These are phyloP conservation scores for Lepus americanus DNA, from an alignment of 2,113 vertebrate species.

Conservation along the genomic window DNA sequence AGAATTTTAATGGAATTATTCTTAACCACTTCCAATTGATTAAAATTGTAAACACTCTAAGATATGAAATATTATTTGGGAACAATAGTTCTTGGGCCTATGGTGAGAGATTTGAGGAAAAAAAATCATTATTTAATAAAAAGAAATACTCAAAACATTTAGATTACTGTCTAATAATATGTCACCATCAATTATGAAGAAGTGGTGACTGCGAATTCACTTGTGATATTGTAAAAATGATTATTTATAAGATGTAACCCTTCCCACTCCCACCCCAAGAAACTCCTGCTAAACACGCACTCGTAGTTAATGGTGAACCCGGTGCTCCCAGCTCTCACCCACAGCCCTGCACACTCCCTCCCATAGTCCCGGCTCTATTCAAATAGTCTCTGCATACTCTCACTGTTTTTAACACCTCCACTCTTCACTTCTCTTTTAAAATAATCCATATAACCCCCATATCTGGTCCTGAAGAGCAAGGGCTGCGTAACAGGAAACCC, in stretches of 20 bases:
- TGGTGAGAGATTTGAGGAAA: neutral
- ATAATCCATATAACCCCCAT: neutral
- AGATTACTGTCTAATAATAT: neutral
- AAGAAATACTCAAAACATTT: neutral
- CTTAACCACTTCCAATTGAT: neutral
- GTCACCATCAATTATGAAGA: neutral
- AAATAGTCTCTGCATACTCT: neutral
- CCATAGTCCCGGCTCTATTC: fast-evolving
- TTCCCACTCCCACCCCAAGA: neutral
- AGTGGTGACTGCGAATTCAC: neutral
- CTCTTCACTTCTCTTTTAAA: too few relatives aligned
- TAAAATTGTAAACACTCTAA: neutral
- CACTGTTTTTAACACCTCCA: neutral
- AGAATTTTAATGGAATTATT: neutral
- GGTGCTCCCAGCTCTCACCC: neutral
- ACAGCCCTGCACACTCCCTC: fast-evolving
- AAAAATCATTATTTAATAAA: neutral
- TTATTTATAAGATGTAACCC: too few relatives aligned
- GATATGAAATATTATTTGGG: neutral
- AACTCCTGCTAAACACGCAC: too few relatives aligned
- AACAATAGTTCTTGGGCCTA: neutral
- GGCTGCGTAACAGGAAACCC: neutral
- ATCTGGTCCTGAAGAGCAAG: fast-evolving
- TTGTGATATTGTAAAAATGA: neutral
- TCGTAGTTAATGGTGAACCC: neutral